Conservation (phyloP, 2,113 vertebrate genomes). For the Varanus salvator region DNA sequence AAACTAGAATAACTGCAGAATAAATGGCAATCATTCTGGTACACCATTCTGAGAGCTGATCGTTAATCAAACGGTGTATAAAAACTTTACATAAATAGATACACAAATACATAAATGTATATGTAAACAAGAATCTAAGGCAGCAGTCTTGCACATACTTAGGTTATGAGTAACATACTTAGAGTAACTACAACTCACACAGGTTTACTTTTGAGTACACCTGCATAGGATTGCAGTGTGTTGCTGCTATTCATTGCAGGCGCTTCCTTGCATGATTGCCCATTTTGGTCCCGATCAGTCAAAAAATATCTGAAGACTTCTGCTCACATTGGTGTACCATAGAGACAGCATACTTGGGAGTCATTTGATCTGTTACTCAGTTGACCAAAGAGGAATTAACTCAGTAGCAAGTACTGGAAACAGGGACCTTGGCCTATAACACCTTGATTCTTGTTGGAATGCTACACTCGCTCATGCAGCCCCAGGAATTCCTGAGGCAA, state of each 20-base stretch:
- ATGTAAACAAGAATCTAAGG: neutral
- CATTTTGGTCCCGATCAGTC: neutral
- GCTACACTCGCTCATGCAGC: neutral
- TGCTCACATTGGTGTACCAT: neutral
- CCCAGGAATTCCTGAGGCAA: neutral
- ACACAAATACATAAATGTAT: neutral
- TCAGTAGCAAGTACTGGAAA: neutral
- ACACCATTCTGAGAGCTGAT: no score
- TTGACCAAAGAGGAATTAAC: neutral
- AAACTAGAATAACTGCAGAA: neutral
- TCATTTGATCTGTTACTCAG: neutral
- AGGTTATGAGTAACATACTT: no score
- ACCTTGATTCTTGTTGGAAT: neutral
- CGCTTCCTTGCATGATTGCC: neutral
- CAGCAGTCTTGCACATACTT: neutral
- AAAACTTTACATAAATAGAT: no score
- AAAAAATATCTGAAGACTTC: neutral
- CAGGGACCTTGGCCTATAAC: neutral
- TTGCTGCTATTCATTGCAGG: neutral
- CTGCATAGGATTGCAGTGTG: no score
- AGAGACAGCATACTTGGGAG: neutral
- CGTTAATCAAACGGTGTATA: no score
- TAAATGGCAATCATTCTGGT: neutral
- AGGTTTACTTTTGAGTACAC: no score
- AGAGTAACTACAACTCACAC: no score